Conservation (phyloP, 2,888 invertebrate species). For the Muschampia plurimacula region DNA sequence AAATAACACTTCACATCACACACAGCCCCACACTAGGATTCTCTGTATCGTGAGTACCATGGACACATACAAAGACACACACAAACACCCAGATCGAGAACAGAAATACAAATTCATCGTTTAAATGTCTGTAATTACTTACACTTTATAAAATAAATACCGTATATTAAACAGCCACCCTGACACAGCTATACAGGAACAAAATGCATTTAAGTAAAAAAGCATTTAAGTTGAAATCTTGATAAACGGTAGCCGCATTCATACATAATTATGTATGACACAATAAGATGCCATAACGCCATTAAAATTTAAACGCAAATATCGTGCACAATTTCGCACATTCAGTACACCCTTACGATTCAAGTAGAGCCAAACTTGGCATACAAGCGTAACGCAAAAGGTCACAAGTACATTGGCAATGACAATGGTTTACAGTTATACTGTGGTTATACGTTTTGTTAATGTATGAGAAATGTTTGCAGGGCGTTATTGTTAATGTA, state of each 20-base stretch:
- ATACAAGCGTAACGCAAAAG: slow-evolving; percentile 6
- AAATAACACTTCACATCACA: too few species aligned
- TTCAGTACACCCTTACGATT: not conserved
- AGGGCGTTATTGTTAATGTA: slow-evolving; percentile 32
- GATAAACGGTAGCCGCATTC: not conserved
- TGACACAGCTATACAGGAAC: not conserved
- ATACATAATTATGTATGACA: not conserved
- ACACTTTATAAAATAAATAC: too few species aligned
- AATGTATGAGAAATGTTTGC: slow-evolving; percentile 50
- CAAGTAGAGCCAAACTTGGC: slow-evolving; percentile 1
- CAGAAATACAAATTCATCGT: too few species aligned
- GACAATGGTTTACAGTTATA: slow-evolving; percentile 55
- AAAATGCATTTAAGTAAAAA: not conserved
- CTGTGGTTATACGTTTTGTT: slow-evolving; percentile 45
- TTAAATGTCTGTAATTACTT: too few species aligned
- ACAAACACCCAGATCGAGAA: too few species aligned
- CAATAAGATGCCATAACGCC: not conserved
- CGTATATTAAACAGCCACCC: too few species aligned
- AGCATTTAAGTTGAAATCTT: slow-evolving; percentile 2
- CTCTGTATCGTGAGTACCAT: too few species aligned
- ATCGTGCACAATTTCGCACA: slow-evolving; percentile 6
- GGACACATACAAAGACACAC: too few species aligned
- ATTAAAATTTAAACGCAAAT: slow-evolving; percentile 7
- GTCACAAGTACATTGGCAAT: slow-evolving; percentile 50
- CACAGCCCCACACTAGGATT: too few species aligned